Evolutionary conservation across 2,113 vertebrate species (phyloP).

Genomic region (Ochotona princeps): DNA sequence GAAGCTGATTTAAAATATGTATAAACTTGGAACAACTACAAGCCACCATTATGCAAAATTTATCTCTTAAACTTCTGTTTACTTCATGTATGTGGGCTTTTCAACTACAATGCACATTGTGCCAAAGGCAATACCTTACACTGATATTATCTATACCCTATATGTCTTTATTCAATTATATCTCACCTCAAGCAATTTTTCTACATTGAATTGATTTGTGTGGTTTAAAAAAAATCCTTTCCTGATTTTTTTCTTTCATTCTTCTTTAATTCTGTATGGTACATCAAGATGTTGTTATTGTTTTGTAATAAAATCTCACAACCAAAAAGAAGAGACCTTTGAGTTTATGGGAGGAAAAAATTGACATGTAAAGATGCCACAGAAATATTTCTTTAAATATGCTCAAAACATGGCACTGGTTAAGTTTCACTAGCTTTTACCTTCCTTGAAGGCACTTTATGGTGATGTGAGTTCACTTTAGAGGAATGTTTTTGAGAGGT

Average conservation of each 20-base stretch:
- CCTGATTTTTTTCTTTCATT: constrained; percentile 65
- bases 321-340: constrained; percentile 16
- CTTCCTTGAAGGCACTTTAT: neutral
- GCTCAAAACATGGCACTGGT: neutral
- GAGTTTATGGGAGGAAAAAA: constrained; percentile 3
- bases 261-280: constrained; percentile 68
- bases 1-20: neutral
- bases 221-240: constrained; percentile 44
- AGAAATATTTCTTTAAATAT: neutral
- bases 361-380: neutral
- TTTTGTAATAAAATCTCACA: constrained; percentile 71
- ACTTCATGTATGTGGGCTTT: constrained; percentile 13
- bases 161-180: constrained; percentile 75
- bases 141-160: constrained; percentile 74
- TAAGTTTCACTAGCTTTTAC: neutral
- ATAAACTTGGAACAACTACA: neutral
- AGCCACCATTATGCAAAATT: neutral
- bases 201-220: constrained; percentile 50
- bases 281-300: constrained; percentile 42
- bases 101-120: neutral
- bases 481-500: neutral
- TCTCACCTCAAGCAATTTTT: constrained; percentile 64
- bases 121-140: constrained; percentile 71
- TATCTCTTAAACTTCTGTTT: constrained; percentile 40
- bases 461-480: neutral